Evolutionary conservation across 2,113 vertebrate genomes (phyloP), one percentile per base, ranked within the genome.

Genomic region (Recurvirostra avosetta): DNA sequence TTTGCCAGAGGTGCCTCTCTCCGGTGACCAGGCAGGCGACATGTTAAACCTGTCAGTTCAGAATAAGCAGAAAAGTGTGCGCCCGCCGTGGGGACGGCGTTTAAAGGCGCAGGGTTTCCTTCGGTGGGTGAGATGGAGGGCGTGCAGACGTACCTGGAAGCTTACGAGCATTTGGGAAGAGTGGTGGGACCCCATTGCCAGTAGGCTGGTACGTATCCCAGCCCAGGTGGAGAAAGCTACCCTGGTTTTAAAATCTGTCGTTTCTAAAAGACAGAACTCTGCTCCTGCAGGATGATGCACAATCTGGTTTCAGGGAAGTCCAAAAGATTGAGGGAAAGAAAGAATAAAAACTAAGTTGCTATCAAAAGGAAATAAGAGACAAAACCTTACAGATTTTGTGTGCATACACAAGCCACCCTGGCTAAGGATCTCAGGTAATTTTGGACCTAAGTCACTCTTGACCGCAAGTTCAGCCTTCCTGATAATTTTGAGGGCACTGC

Each of bases 1-100:
- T 97, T 94, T 96, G 95, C 96, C 96, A 96, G 94, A 96, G 89
- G 89, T 85, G 84, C 83, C 91, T 97, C 96, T 97, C 96, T 97
- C 95, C 58, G 55, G 95, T 96, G 96, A 95, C 89, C 95, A 86
- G 76, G 61, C 95, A 97, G 90, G 88, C 67, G 88, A 97, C 94
- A 95, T 96, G 90, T 96, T 97, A 96, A 96, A 96, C 85, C 84
- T 96, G 88, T 94, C 86, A 97, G 92, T 14, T 95, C 86, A 73
- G 94, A 96, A 82, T 92, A 97, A 94, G 93, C 87, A 98, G 91
- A 75, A 94, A 85, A 97, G 94, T 88, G 86, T 95, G 86, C 79
- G 80, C 66, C 62, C 38, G 0, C 17, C 10, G 15, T 2, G 27
- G 62, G 90, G 59, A 94, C 56, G 73, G 81, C 3, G 1, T 86